These are phyloP conservation scores for Semotilus atromaculatus DNA, from an alignment of 2,797 vertebrate genomes.

Conservation along the genomic window DNA sequence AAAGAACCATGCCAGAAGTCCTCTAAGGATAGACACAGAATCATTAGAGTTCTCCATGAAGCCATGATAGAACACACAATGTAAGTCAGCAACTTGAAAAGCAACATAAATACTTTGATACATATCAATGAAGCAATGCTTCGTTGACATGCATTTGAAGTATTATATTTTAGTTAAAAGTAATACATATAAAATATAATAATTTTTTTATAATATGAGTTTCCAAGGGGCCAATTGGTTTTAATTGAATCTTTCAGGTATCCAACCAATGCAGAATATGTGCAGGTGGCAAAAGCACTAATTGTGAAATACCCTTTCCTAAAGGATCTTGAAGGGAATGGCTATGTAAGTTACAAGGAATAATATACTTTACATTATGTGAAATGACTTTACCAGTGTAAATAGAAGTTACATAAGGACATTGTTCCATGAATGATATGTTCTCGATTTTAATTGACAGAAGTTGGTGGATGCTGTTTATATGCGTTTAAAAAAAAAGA, in stretches of 20 bases:
- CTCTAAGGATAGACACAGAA: constrained; percentile 9
- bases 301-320: constrained; percentile 36
- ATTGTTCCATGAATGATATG: neutral
- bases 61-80: constrained; percentile 30
- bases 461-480: neutral
- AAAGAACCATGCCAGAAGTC: constrained; percentile 31
- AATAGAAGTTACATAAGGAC: neutral
- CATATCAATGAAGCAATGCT: neutral
- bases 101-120: neutral
- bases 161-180: neutral
- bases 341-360: constrained; percentile 36
- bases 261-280: constrained; percentile 36
- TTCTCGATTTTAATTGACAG: neutral
- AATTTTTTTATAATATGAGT: neutral
- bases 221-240: neutral
- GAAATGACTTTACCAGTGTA: neutral
- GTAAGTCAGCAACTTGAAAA: constrained; percentile 1
- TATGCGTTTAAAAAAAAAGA: neutral
- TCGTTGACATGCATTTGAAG: neutral
- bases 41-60: constrained; percentile 24
- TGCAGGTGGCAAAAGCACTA: constrained; percentile 34
- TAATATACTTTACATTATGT: neutral
- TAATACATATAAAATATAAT: neutral
- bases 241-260: constrained; percentile 9
- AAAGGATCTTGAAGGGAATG: constrained; percentile 23